phyloP scores from a whole-genome alignment of 2,888 invertebrate species.

The Marronus borbonicus region DNA sequence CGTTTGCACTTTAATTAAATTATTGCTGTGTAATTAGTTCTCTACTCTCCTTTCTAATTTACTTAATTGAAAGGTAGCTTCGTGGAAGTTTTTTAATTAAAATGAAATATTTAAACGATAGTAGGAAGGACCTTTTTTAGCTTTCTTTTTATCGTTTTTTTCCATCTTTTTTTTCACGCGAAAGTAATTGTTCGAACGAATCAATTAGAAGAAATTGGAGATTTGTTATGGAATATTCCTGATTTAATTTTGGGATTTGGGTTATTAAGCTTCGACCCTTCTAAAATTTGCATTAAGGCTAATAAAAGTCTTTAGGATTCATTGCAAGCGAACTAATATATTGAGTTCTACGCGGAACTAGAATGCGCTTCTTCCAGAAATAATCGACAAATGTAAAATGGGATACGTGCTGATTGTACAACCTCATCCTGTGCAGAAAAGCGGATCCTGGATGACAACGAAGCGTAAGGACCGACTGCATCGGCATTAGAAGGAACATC shows the following conservation, averaged over 20 bases:
- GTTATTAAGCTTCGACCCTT: too few relatives aligned
- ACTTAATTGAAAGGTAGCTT: conserved; percentile 38
- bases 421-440: too few relatives aligned
- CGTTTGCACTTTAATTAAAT: conserved; percentile 39
- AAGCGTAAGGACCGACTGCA: too few relatives aligned
- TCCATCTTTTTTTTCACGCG: not conserved
- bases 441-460: too few relatives aligned
- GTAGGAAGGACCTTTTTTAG: not conserved
- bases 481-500: too few relatives aligned
- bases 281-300: too few relatives aligned
- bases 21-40: conserved; percentile 46
- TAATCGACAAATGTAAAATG: too few relatives aligned
- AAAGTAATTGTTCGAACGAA: conserved; percentile 31
- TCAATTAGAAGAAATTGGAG: conserved; percentile 29
- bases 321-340: too few relatives aligned
- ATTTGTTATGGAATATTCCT: conserved; percentile 4
- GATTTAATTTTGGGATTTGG: conserved; percentile 11
- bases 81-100: conserved; percentile 23
- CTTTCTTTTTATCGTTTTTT: conserved; percentile 2
- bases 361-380: too few relatives aligned
- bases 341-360: too few relatives aligned
- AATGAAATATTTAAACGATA: conserved; percentile 42
- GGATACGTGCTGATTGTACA: too few relatives aligned
- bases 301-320: too few relatives aligned
- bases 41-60: conserved; percentile 37